Evolutionary conservation across 2,888 invertebrate species (phyloP), one percentile per base, ranked within the genome.

Genomic region (Drosophila monieri): DNA sequence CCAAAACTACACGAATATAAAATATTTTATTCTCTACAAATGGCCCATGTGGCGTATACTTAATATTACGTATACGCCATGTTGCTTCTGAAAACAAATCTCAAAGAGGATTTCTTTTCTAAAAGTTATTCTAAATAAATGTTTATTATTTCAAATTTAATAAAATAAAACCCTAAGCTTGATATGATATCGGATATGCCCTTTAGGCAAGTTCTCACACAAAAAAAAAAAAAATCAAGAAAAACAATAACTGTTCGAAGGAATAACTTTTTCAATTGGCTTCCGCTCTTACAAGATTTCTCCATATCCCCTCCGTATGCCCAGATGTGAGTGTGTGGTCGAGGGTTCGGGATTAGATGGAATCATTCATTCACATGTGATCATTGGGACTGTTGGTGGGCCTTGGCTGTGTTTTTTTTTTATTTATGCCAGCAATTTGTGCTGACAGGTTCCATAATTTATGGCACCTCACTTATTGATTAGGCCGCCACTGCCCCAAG

Each of bases 361-460:
- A 62, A 55, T 52, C 73, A 62, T 73, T 73, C 73, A 70, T 47
- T 64, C 73, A 72, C 73, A 62, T 62, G 69, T 66, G 62, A 69
- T 59, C 59, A 70, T 44, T 58, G 60, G 43, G 51, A 46, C 37
- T 44, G 60, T 69, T 43, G 52, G 21, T 12, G 30, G 66, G 54
- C 27, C 32, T 27, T 41, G 32, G n/a, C n/a, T n/a, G n/a, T n/a
- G n/a, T 27, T 27, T 27, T 9, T 27, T 23, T 23, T 47, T 68
- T 78, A 68, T 83, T 74, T 79, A 70, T 48, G 66, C 56, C 60
- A 41, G 58, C 67, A 53, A 80, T 70, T 72, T 68, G 51, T 53
- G 76, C 60, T 80, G 88, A 88, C 88, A 88, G 84, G 55, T 71
- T 21, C 67, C 76, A 80, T 83, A 80, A 88, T 88, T 85, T 85